A percentile compares a stretch with the other conserved stretches of the same genome.
Evolutionary conservation across 2,797 vertebrate species (phyloP).

Genomic region (Lates japonicus): DNA sequence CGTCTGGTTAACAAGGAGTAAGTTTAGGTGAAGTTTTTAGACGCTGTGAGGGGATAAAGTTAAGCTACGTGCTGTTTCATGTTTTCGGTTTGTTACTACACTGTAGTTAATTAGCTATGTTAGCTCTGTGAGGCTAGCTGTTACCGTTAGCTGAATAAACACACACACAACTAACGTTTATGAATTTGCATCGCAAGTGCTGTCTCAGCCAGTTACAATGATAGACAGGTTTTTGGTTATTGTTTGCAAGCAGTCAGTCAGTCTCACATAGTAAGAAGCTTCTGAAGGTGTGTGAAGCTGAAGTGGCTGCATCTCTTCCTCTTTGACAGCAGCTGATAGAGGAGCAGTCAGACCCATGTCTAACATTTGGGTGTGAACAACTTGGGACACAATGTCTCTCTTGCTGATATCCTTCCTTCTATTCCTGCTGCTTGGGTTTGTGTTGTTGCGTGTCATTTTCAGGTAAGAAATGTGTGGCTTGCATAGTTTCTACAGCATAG

Average conservation of each 20-base stretch:
- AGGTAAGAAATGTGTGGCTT: slow-evolving; percentile 73
- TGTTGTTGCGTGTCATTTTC: slow-evolving; percentile 72
- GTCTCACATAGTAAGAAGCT: neutral
- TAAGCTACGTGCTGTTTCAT: slow-evolving; percentile 41
- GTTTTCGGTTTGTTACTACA: slow-evolving; percentile 36
- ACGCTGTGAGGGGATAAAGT: slow-evolving; percentile 35
- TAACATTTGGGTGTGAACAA: slow-evolving; percentile 70
- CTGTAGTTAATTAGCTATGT: slow-evolving; percentile 40
- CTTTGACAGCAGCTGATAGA: slow-evolving; percentile 66
- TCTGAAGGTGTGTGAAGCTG: slow-evolving; percentile 28
- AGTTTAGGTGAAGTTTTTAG: neutral
- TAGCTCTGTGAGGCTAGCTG: slow-evolving; percentile 47
- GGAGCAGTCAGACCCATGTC: slow-evolving; percentile 66
- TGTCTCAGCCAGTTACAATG: neutral
- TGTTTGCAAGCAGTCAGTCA: neutral
- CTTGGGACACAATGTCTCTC: slow-evolving; percentile 83
- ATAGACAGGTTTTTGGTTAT: neutral
- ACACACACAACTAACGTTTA: neutral
- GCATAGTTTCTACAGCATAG: neutral
- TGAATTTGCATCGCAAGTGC: neutral
- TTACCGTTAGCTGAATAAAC: slow-evolving; percentile 18
- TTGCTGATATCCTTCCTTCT: slow-evolving; percentile 75
- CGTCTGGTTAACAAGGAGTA: neutral
- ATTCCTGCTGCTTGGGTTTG: slow-evolving; percentile 68
- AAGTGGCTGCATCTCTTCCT: slow-evolving; percentile 27